Conservation (phyloP, 2,797 vertebrate species). For the Nannoperca obscura region DNA sequence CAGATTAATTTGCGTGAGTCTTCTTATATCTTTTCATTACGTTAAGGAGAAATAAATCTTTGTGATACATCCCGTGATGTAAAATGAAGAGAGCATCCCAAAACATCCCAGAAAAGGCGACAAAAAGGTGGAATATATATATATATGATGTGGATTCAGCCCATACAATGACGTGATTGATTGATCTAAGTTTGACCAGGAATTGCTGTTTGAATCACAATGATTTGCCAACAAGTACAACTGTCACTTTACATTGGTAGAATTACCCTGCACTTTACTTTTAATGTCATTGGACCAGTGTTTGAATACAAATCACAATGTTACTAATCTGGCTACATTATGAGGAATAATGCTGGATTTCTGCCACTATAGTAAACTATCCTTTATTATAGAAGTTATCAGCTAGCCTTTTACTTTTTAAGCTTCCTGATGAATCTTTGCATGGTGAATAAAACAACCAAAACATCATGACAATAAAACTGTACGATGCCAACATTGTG, state of each 20-base stretch:
- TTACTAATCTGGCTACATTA: conserved; percentile 13
- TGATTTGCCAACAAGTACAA: conserved; percentile 15
- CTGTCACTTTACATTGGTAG: conserved; percentile 5
- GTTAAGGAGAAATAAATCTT: background rate
- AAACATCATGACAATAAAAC: conserved; percentile 23
- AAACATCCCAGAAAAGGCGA: background rate
- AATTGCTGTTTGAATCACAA: conserved; percentile 7
- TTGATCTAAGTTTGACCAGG: background rate
- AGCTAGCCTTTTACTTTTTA: conserved; percentile 3
- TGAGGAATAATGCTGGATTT: conserved; percentile 2
- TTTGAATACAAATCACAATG: conserved; percentile 5
- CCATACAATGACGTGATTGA: background rate
- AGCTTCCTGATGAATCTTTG: background rate
- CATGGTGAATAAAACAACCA: conserved; percentile 24
- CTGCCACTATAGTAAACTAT: background rate
- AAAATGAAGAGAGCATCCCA: background rate
- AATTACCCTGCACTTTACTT: conserved; percentile 17
- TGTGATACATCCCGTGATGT: background rate
- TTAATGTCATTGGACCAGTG: background rate
- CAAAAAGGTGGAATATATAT: background rate
- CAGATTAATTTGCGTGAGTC: background rate
- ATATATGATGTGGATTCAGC: background rate
- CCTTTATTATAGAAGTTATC: background rate
- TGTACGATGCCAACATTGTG: conserved; percentile 9
- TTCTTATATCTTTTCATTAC: background rate